A percentile compares a stretch with the other conserved stretches of the same genome.
phyloP scores from a whole-genome alignment of 2,888 invertebrate genomes.

The Allacma fusca region DNA sequence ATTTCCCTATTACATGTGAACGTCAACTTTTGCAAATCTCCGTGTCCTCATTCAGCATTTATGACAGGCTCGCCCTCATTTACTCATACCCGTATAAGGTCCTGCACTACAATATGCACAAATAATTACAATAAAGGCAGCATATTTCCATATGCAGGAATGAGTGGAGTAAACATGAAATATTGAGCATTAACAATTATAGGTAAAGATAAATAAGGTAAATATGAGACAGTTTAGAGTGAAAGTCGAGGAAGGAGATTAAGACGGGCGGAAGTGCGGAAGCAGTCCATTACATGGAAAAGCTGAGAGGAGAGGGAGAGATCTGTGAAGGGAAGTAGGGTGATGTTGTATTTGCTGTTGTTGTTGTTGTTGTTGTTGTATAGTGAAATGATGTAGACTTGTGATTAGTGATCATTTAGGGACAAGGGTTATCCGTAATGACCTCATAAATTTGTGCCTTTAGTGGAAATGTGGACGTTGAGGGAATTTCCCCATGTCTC shows the following conservation, averaged over 20 bases:
- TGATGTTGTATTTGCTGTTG: neutral
- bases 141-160: no score
- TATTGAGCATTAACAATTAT: no score
- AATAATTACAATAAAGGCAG: no score
- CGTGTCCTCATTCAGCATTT: no score
- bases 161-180: no score
- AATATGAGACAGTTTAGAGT: no score
- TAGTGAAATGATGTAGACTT: conserved; percentile 33
- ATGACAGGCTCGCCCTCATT: no score
- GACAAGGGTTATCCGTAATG: conserved; percentile 42
- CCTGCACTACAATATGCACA: no score
- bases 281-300: conserved; percentile 26
- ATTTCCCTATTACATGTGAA: no score
- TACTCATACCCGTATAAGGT: no score
- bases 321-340: neutral
- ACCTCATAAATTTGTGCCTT: conserved; percentile 41
- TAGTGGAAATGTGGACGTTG: conserved; percentile 25
- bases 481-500: neutral
- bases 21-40: no score
- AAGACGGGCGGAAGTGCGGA: conserved; percentile 29
- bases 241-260: neutral
- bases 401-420: conserved; percentile 46
- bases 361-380: conserved; percentile 19
- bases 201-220: no score
- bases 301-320: neutral